Evolutionary conservation across 2,888 invertebrate species (phyloP).

Genomic region (Synergus laeviventris): DNA sequence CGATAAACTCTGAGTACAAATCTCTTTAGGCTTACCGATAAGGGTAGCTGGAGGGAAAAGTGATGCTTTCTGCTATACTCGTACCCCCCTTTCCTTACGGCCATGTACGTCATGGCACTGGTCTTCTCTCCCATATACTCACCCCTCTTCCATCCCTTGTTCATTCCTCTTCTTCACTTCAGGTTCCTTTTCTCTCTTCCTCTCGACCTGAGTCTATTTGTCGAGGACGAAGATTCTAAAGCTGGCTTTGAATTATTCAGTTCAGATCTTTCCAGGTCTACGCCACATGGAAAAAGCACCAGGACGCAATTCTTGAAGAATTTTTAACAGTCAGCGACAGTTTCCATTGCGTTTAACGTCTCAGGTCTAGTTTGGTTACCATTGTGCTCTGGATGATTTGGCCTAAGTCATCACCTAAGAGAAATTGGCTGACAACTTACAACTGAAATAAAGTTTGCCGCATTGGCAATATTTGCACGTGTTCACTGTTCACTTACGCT

Average conservation of each 20-base stretch:
- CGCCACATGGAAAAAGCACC: conserved; percentile 10
- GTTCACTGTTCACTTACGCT: conserved; percentile 69
- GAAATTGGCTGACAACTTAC: no score
- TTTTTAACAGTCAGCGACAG: not conserved
- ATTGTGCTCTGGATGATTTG: no score
- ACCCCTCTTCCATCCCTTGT: conserved; percentile 49
- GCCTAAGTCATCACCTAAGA: no score
- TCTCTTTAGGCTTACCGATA: not conserved
- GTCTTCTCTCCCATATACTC: conserved; percentile 45
- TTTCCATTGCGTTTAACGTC: no score
- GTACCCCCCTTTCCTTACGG: conserved; percentile 20
- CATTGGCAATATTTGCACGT: conserved; percentile 55
- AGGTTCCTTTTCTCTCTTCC: conserved; percentile 47
- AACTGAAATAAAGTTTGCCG: not conserved
- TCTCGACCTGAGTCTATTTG: conserved; percentile 58
- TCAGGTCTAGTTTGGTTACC: no score
- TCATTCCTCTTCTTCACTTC: conserved; percentile 45
- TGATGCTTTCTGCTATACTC: not conserved
- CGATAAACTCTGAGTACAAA: not conserved
- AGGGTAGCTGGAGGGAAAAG: not conserved
- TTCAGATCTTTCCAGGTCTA: conserved; percentile 46
- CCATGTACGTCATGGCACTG: conserved; percentile 44
- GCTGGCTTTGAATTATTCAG: conserved; percentile 67
- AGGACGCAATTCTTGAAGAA: not conserved
- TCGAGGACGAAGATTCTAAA: conserved; percentile 67